Percentiles rank a stretch among this genome's conserved stretches.
These are phyloP conservation scores for Idaea aversata DNA, from an alignment of 2,888 invertebrate genomes.

Conservation along the genomic window DNA sequence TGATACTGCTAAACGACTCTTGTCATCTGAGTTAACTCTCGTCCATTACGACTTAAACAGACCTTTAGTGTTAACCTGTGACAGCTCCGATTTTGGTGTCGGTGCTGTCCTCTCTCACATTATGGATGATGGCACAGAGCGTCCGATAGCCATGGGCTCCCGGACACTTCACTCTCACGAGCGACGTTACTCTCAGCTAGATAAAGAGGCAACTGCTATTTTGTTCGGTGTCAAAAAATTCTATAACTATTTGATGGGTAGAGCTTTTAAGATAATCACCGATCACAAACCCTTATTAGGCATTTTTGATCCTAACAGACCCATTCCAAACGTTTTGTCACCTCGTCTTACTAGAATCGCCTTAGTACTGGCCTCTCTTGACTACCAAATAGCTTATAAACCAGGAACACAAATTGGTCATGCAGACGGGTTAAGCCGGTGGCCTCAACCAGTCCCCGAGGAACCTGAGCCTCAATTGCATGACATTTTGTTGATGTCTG, in stretches of 20 bases:
- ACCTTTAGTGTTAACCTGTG: constrained; percentile 16
- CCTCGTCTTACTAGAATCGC: no score
- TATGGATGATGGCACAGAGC: constrained; percentile 24
- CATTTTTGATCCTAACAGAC: no score
- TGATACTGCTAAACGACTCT: constrained; percentile 13
- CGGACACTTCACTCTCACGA: constrained; percentile 25
- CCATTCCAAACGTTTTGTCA: no score
- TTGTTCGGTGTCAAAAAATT: constrained; percentile 26
- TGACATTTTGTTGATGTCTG: no score
- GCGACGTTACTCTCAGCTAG: constrained; percentile 24
- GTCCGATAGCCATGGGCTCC: constrained; percentile 24
- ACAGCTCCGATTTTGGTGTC: constrained; percentile 23
- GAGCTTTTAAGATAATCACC: constrained; percentile 3
- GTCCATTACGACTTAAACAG: constrained; percentile 7
- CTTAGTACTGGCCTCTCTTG: no score
- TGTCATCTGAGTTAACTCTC: constrained; percentile 18
- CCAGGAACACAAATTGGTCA: no score
- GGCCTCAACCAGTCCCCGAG: no score
- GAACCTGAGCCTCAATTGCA: no score
- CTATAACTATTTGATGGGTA: constrained; percentile 15
- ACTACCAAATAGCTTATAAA: no score
- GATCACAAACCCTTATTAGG: no score
- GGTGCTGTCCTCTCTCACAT: constrained; percentile 24
- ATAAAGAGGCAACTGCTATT: constrained; percentile 30
- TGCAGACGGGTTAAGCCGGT: no score